These are phyloP conservation scores for Formica selysi DNA, from an alignment of 1,140 invertebrate species.

Conservation along the genomic window DNA sequence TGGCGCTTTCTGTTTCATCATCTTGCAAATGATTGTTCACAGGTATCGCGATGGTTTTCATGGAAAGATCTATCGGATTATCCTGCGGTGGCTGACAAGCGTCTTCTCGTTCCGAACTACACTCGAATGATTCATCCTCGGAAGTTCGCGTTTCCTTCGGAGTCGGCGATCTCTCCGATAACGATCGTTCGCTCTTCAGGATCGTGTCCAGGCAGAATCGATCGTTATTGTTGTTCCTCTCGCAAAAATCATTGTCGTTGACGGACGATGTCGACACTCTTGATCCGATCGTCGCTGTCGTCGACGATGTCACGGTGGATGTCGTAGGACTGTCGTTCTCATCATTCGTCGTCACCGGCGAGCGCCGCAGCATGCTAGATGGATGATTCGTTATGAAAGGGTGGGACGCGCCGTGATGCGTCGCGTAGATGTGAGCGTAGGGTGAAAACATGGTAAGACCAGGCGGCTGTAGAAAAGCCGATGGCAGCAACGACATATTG, in stretches of 20 bases:
- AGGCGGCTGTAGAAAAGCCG: constrained; percentile 89
- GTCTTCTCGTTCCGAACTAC: constrained; percentile 53
- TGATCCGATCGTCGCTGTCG: constrained; percentile 39
- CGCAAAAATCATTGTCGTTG: constrained; percentile 59
- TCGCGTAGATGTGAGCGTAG: constrained; percentile 76
- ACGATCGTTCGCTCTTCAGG: constrained; percentile 89
- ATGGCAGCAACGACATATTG: constrained; percentile 87
- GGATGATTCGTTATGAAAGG: constrained; percentile 86
- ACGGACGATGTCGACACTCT: constrained; percentile 50
- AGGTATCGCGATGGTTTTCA: constrained; percentile 87
- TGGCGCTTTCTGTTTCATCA: constrained; percentile 85
- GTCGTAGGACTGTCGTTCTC: constrained; percentile 34
- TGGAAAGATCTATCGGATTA: constrained; percentile 86
- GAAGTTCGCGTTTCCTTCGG: constrained; percentile 72
- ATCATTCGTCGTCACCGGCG: constrained; percentile 50
- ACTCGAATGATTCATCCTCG: constrained; percentile 74
- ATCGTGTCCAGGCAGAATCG: constrained; percentile 91
- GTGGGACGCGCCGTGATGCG: constrained; percentile 85
- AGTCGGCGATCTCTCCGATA: constrained; percentile 76
- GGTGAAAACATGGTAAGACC: constrained; percentile 88
- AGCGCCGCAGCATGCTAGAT: constrained; percentile 47
- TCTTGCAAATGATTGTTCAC: constrained; percentile 84
- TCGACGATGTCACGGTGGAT: constrained; percentile 43
- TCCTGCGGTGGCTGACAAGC: constrained; percentile 76
- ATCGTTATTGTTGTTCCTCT: constrained; percentile 87